Evolutionary conservation across 1,140 invertebrate species (phyloP), one percentile per base, ranked within the genome.

Genomic region (Sitodiplosis mosellana): DNA sequence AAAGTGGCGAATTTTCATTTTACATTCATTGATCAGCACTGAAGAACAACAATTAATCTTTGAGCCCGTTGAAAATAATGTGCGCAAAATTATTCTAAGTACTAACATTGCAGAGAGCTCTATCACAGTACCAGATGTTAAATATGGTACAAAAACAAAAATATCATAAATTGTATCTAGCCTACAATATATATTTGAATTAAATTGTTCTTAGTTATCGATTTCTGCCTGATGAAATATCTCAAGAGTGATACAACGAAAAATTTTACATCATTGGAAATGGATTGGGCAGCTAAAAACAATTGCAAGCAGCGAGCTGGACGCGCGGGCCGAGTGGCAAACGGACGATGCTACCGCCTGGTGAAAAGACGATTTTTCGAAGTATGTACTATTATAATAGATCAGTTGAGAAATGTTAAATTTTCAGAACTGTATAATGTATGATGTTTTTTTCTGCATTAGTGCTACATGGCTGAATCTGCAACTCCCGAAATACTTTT

Each of bases 61-160:
- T n/a, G 11, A 12, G 8, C 14, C 43, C 21, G 14, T 19, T 27
- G 14, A 10, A 14, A 2, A 3, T 2, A 21, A 21, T 2, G 14
- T 14, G 2, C 20, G 43, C 6, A 95, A 94, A 68, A 76, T 93
- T 51, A 95, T 99, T 59, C 68, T 99, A 1, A 75, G 91, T 0
- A 98, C 94, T 6, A 94, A 97, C 65, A 93, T 98, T 53, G 91
- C 92, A 0, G 95, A 99, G 67, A 95, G 88, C 61, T 93, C 91
- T 20, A 85, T 99, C 43, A 98, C 94, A 5, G 87, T 99, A 33
- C 78, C 85, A 27, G 87, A 96, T 67, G 79, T 94, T 22, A 82
- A 79, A 62, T 96, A 90, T 71, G 87, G 78, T 79, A 59, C 56
- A 56, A 49, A 37, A 40, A 34, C 34, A 48, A 33, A 41, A 18